A percentile compares a stretch with the other conserved stretches of the same genome.
Evolutionary conservation across 2,797 vertebrate species (phyloP).

Genomic region (Ataeniobius toweri): DNA sequence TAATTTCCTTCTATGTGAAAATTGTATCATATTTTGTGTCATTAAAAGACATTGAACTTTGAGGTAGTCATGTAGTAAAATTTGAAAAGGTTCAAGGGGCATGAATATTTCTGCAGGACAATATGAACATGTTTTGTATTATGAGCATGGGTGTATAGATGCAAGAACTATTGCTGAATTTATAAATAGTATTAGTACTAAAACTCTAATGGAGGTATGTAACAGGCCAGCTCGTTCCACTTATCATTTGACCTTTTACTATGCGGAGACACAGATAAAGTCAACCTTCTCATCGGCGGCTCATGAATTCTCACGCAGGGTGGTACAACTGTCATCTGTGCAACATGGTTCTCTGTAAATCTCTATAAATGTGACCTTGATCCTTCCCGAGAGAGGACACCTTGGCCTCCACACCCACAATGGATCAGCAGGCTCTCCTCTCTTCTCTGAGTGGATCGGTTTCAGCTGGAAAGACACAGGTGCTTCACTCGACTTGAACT

Average conservation of each 20-base stretch:
- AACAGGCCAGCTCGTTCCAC: neutral
- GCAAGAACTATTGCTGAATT: neutral
- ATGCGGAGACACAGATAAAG: slow-evolving; percentile 1
- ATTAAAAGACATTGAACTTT: neutral
- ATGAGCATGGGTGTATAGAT: neutral
- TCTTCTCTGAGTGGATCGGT: slow-evolving; percentile 60
- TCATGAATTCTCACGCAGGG: slow-evolving; percentile 21
- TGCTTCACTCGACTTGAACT: slow-evolving; percentile 64
- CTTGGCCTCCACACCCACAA: slow-evolving; percentile 42
- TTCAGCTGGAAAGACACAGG: slow-evolving; percentile 72
- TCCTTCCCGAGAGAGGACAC: slow-evolving; percentile 49
- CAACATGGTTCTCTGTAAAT: slow-evolving; percentile 58
- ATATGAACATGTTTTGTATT: neutral
- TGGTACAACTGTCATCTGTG: slow-evolving; percentile 53
- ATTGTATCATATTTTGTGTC: neutral
- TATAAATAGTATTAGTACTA: slow-evolving; percentile 8
- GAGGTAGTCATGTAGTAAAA: neutral
- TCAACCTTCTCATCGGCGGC: slow-evolving; percentile 16
- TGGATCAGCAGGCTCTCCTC: slow-evolving; percentile 65
- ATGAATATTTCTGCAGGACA: neutral
- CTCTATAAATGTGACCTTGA: slow-evolving; percentile 67
- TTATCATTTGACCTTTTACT: slow-evolving; percentile 18
- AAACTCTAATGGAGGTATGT: neutral
- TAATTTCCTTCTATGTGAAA: neutral
- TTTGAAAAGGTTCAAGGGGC: neutral